Base-by-base conservation (phyloP, 1,140 invertebrate genomes). In the Platyscapa corneri region DNA sequence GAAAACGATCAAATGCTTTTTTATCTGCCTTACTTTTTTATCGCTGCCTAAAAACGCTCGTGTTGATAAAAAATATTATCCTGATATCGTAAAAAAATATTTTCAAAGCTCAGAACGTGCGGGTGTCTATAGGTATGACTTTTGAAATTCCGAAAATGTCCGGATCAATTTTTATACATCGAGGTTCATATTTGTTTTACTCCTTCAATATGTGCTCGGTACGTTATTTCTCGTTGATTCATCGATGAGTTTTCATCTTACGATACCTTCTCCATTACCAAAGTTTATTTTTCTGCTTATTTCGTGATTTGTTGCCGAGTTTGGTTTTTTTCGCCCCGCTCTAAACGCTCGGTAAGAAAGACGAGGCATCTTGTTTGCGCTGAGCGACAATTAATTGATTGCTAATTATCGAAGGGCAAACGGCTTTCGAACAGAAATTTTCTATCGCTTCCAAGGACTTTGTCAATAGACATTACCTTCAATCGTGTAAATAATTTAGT, bases 171-270 rank as follows among this genome's bases (percentile, higher is more conserved):
- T 74, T 74, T 42, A 74, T 74, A 42, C 3, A 42, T 42, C 10
- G 37, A 14, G 16, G 37, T 74, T 72, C 12, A 72, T 72, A 72
- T 72, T 72, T 72, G 34, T 72, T 72, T 72, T 39, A 74, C 20
- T 42, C 12, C 32, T 39, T 74, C 70, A 42, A 42, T 74, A 42
- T 42, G 70, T 74, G 37, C 37, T 74, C 32, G 42, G 42, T 39
- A 70, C 30, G 16, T 74, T 74, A n/a, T n/a, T 74, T 74, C 10
- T 39, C 12, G 37, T 74, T 74, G 23, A 74, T 74, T 74, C 37
- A 42, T 74, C n/a, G 37, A 74, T 42, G 70, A 74, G 37, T 74
- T 74, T 74, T 42, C 70, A 74, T 74, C 37, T 74, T 74, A 37
- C 37, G 37, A 74, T 42, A 74, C 37, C 37, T 27, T 74, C 37